Base-by-base conservation (phyloP, 2,797 vertebrate species). In the Acanthornis magna region DNA sequence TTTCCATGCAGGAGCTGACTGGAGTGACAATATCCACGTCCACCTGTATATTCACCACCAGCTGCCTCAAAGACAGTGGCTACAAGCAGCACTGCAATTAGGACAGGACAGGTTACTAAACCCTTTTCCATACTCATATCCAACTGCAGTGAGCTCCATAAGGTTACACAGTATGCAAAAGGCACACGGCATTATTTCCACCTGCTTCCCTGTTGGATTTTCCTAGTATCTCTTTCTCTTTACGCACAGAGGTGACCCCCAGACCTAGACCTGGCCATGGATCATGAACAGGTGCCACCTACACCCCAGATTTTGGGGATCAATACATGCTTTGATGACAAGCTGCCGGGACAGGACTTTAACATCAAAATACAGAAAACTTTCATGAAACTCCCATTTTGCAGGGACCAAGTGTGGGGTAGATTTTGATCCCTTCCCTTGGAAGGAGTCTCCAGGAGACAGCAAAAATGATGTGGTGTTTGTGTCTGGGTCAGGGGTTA, bases 381-480 rank as follows among this genome's bases (percentile, higher is more conserved):
- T 48, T 48, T 48, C 23, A 48, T 23, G 23, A 25, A 11, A 25
- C 21, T 48, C 40, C 13, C 11, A 5, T 16, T 7, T 8, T 25
- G n/a, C 2, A 42, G 17, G 54, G 48, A 71, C 48, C 20, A 62
- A 48, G 27, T 0, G 1, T 4, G 22, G 40, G 13, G 32, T 6
- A 15, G 45, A 84, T 77, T 85, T 63, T 43, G 50, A 85, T 54
- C 67, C 32, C 40, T 72, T 45, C 57, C 9, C 18, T 13, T 45
- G n/a, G 7, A 70, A 67, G 54, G 27, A 63, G 26, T 50, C 45
- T 42, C 22, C 54, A 11, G 30, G n/a, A 91, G 30, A 70, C 3
- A 73, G 65, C 23, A 81, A 65, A 48, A 57, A 3, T 0, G 3
- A 62, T 6, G 16, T 0, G 0, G 22, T 65, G 57, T n/a, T 23